These are phyloP conservation scores for Dromaius novaehollandiae DNA, from an alignment of 2,113 vertebrate genomes.

Conservation along the genomic window DNA sequence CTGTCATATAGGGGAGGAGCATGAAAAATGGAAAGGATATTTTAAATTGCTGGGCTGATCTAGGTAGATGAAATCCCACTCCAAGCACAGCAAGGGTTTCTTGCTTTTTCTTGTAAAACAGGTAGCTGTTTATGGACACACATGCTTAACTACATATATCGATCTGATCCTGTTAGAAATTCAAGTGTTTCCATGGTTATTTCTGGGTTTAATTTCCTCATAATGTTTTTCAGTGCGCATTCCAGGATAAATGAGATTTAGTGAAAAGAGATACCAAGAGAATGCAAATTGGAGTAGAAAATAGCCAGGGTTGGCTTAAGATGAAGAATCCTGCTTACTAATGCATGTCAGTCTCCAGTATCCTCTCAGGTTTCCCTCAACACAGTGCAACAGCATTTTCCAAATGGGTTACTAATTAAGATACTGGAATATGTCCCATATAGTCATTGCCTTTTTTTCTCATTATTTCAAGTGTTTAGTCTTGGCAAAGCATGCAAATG, in stretches of 20 bases:
- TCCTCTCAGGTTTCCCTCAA: neutral
- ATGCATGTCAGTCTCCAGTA: fast-evolving
- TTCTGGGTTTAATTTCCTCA: neutral
- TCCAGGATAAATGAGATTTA: neutral
- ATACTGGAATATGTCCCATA: neutral
- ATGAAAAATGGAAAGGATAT: neutral
- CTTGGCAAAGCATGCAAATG: neutral
- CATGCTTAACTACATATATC: neutral
- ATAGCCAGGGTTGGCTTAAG: neutral
- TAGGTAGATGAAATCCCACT: neutral
- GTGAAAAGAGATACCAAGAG: neutral
- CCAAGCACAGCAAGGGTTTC: neutral
- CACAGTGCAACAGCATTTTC: neutral
- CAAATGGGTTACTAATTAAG: neutral
- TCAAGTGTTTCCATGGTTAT: neutral
- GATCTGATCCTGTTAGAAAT: neutral
- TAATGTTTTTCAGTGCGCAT: neutral
- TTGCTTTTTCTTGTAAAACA: neutral
- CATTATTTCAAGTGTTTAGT: neutral
- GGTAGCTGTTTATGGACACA: neutral
- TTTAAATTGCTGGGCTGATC: neutral
- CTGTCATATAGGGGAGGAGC: neutral
- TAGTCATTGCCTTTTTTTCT: neutral
- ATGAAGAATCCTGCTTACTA: neutral
- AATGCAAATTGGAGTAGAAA: neutral